phyloP scores from a whole-genome alignment of 1,140 invertebrate species.

The Battus philenor region DNA sequence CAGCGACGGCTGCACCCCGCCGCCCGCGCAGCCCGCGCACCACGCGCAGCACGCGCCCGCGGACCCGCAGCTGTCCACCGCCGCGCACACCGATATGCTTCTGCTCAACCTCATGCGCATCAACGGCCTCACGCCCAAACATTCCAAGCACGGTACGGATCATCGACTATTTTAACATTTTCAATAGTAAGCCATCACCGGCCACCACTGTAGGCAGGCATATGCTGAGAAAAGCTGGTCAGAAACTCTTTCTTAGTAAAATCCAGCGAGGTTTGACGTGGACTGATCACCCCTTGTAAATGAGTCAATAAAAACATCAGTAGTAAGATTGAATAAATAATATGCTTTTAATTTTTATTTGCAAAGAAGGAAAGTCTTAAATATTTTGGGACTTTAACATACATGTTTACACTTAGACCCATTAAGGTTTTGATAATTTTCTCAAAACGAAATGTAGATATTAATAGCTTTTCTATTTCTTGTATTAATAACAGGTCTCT shows the following conservation, averaged over 20 bases:
- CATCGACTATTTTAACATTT: background rate
- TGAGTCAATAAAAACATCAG: too few species aligned
- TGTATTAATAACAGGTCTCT: too few species aligned
- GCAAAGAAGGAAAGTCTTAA: too few species aligned
- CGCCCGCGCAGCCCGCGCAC: slow-evolving; percentile 12
- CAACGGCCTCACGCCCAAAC: slow-evolving; percentile 58
- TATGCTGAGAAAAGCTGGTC: background rate
- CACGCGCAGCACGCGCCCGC: slow-evolving; percentile 23
- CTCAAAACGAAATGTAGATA: too few species aligned
- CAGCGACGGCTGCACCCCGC: slow-evolving; percentile 27
- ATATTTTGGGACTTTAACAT: too few species aligned
- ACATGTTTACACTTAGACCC: too few species aligned
- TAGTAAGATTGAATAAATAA: too few species aligned
- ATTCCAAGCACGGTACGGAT: slow-evolving; percentile 37
- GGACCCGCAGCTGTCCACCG: slow-evolving; percentile 57
- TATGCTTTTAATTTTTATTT: too few species aligned
- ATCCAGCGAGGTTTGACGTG: too few species aligned
- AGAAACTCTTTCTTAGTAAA: background rate
- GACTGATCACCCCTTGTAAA: too few species aligned
- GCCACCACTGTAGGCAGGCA: background rate
- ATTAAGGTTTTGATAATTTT: too few species aligned
- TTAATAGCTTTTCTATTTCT: too few species aligned
- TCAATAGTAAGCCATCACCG: background rate
- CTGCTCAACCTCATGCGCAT: slow-evolving; percentile 65
- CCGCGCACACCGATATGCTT: slow-evolving; percentile 62